Conservation (phyloP, 2,888 invertebrate genomes). For the Rapana venosa region DNA sequence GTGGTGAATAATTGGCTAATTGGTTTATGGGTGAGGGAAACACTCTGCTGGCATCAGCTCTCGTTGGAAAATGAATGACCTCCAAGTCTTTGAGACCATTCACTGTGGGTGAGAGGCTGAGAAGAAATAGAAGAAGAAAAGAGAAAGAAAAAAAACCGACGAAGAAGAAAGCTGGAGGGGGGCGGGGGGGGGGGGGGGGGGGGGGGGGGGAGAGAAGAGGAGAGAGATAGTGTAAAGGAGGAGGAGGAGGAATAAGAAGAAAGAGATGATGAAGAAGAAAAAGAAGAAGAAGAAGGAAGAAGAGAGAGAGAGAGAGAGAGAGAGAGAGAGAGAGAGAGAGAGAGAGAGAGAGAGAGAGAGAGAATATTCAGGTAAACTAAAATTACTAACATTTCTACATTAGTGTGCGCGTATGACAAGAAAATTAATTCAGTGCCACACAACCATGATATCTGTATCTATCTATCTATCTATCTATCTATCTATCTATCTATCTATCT, state of each 20-base stretch:
- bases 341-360: not conserved
- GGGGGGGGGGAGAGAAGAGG: not conserved
- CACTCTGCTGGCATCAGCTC: not conserved
- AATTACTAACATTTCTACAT: no score
- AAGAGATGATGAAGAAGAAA: no score
- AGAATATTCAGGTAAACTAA: not conserved
- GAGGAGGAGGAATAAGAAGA: no score
- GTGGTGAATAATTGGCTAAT: not conserved
- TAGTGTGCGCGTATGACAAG: no score
- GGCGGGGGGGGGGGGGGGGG: not conserved
- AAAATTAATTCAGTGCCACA: no score
- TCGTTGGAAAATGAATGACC: not conserved
- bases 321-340: not conserved
- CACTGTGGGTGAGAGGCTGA: not conserved
- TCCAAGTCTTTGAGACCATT: not conserved
- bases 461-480: no score
- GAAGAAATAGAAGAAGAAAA: no score
- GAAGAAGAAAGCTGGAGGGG: not conserved
- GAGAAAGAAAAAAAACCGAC: not conserved
- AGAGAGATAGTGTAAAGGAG: no score
- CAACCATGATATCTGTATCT: no score
- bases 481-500: no score
- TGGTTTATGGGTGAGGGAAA: constrained; percentile 4
- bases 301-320: no score
- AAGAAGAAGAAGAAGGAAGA: no score